Evolutionary conservation across 2,113 vertebrate genomes (phyloP).

Genomic region (Poeciliopsis retropinna): DNA sequence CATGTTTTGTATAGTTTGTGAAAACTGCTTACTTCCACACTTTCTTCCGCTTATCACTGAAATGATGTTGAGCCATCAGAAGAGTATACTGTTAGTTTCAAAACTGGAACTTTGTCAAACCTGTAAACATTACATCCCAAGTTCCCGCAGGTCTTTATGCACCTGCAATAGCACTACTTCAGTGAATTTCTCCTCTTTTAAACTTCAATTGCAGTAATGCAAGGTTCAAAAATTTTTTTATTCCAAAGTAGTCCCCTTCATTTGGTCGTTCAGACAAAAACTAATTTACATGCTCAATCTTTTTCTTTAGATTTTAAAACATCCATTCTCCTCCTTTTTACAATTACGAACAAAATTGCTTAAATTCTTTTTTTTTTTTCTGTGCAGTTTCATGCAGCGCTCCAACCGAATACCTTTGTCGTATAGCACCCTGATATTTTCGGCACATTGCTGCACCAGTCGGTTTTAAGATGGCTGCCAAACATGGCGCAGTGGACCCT

Average conservation of each 20-base stretch:
- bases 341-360: neutral
- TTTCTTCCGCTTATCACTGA: neutral
- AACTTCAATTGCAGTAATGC: neutral
- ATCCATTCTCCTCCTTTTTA: neutral
- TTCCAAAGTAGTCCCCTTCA: too few species aligned
- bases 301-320: neutral
- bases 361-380: neutral
- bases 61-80: neutral
- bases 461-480: conserved; percentile 70
- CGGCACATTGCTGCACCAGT: conserved; percentile 23
- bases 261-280: neutral
- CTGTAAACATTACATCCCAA: neutral
- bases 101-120: neutral
- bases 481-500: conserved; percentile 58
- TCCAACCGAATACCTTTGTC: conserved; percentile 17
- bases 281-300: neutral
- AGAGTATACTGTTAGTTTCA: neutral
- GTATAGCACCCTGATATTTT: conserved; percentile 13
- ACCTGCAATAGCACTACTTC: too few species aligned
- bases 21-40: neutral
- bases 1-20: neutral
- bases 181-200: neutral
- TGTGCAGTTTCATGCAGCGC: conserved; percentile 6
- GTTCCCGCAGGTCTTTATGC: neutral
- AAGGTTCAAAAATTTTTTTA: neutral